Evolutionary conservation across 2,797 vertebrate genomes (phyloP), one percentile per base, ranked within the genome.

Genomic region (Enoplosus armatus): DNA sequence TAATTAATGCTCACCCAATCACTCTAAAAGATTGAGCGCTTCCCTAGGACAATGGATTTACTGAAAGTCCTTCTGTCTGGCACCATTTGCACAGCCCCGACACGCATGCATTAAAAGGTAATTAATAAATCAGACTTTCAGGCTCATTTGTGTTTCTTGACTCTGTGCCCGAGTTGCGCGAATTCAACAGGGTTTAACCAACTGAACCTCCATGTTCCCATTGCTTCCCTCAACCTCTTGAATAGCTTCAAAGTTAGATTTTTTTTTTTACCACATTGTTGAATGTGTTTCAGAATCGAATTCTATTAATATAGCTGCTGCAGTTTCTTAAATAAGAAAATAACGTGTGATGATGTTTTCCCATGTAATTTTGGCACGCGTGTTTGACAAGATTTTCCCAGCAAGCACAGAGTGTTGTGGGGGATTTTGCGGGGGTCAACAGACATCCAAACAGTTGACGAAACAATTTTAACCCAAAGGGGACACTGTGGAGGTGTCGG

Each of bases 1-100:
- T 92, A 87, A 91, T 93, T 89, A 81, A 93, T 88, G 86, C 53
- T 68, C 18, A 85, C 82, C 80, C 64, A 68, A 79, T 91, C 79
- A 85, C 35, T 87, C 59, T 72, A 12, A 85, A 85, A 88, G 82
- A 89, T 61, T 29, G 75, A 89, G 72, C 26, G 27, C 80, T 68
- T 91, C 67, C 45, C 56, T 79, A 90, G 88, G 86, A 92, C 87
- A 83, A 85, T 67, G 77, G 71, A 86, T 87, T 80, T 59, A 83
- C 76, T 87, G 35, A 79, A 85, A 79, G 79, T 77, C 79, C 54
- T 79, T 72, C 79, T 77, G 45, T 85, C 68, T 72, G 75, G 50
- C 64, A 70, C 51, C 31, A 29, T 79, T 83, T 85, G 71, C 72
- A 48, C 70, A 80, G 48, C 43, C 64, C 59, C 0, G 18, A 79